Conservation (phyloP, 1,140 invertebrate species). For the Helicoverpa armigera region DNA sequence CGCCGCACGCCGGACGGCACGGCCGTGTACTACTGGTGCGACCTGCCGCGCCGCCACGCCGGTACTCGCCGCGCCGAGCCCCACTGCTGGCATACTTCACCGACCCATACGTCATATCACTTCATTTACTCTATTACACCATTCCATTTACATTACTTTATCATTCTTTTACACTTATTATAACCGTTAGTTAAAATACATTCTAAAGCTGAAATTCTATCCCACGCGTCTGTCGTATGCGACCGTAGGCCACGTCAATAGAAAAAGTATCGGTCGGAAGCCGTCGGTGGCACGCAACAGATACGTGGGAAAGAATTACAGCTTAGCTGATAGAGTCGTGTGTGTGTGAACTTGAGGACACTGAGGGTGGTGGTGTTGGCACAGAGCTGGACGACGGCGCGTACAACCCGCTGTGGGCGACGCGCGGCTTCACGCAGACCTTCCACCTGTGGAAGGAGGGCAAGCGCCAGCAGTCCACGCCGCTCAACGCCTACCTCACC, state of each 20-base stretch:
- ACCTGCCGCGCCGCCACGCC: constrained; percentile 87
- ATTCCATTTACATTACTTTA: too few species aligned
- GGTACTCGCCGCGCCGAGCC: constrained; percentile 71
- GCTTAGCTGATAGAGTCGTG: neutral
- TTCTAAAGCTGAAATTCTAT: too few species aligned
- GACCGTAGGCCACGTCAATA: too few species aligned
- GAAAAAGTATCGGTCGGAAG: too few species aligned
- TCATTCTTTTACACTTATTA: too few species aligned
- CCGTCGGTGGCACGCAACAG: too few species aligned
- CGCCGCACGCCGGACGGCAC: constrained; percentile 93
- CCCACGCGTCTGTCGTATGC: too few species aligned
- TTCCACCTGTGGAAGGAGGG: constrained; percentile 99
- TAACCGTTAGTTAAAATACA: too few species aligned
- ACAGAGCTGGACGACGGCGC: constrained; percentile 96
- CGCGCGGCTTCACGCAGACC: constrained; percentile 97
- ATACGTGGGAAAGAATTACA: neutral
- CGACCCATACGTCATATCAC: too few species aligned
- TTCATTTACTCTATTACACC: too few species aligned
- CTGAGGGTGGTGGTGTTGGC: too few species aligned
- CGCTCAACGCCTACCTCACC: constrained; percentile 98
- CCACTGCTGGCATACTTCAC: neutral
- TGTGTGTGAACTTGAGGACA: neutral
- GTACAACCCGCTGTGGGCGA: constrained; percentile 97
- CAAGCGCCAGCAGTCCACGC: constrained; percentile 95
- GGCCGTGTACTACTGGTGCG: constrained; percentile 94